These are phyloP conservation scores for Rhingia rostrata DNA, from an alignment of 2,888 invertebrate genomes.

Conservation along the genomic window DNA sequence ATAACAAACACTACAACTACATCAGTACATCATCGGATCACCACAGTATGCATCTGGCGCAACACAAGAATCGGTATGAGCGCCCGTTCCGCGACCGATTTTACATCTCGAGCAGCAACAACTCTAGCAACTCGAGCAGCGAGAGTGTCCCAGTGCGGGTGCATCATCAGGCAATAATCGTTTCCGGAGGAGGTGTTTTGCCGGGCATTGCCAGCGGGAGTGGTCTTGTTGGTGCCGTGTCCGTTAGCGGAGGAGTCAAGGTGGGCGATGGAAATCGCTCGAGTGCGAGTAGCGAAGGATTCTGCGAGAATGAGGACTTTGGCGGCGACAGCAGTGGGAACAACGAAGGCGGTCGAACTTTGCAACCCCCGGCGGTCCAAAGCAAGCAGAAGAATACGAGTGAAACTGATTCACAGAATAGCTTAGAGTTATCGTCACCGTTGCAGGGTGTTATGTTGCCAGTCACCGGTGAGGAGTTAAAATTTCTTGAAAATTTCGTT, in stretches of 20 bases:
- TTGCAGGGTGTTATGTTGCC: constrained; percentile 44
- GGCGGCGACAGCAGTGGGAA: constrained; percentile 87
- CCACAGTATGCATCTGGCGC: constrained; percentile 81
- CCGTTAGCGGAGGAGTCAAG: constrained; percentile 80
- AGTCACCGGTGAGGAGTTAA: constrained; percentile 56
- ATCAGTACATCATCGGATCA: constrained; percentile 83
- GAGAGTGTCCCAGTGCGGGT: constrained; percentile 79
- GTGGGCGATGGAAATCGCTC: constrained; percentile 91
- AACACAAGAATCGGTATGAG: constrained; percentile 80
- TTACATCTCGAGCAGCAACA: constrained; percentile 80
- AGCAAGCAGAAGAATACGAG: constrained; percentile 73
- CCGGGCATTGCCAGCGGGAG: constrained; percentile 50
- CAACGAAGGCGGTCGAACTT: constrained; percentile 77
- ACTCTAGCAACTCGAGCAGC: constrained; percentile 79
- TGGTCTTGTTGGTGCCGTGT: constrained; percentile 80
- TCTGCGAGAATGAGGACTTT: constrained; percentile 96
- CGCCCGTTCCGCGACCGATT: constrained; percentile 82
- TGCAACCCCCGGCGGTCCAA: constrained; percentile 72
- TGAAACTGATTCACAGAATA: constrained; percentile 81
- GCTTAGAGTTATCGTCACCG: constrained; percentile 79
- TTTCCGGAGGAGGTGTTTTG: constrained; percentile 41
- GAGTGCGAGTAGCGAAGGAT: constrained; percentile 97
- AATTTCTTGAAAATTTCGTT: constrained; percentile 64
- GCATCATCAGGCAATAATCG: constrained; percentile 64
- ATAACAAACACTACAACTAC: constrained; percentile 87